Evolutionary conservation across 2,797 vertebrate genomes (phyloP), one percentile per base, ranked within the genome.

Genomic region (Cottoperca gobio): DNA sequence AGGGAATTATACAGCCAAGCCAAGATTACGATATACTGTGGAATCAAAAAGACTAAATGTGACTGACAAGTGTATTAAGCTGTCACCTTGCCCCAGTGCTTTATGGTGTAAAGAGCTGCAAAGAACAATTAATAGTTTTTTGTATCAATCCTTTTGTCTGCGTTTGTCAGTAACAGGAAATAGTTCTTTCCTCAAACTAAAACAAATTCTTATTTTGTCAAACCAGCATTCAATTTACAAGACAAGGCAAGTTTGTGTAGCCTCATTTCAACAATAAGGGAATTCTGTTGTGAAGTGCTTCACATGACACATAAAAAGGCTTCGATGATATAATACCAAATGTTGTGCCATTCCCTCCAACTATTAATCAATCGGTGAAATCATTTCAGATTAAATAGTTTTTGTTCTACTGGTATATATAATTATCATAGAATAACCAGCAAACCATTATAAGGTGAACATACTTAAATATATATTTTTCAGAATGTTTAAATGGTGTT

Each of bases 1-100:
- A 66, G 74, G n/a, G 58, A 48, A 48, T 70, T 77, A 46, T 61
- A 82, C 52, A 53, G 39, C 33, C 35, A 71, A 33, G 33, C 31
- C 75, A 66, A 62, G 4, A 58, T 42, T 72, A 37, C 3, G 49
- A 26, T n/a, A 33, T 37, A 46, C 40, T 8, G 17, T 50, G 17
- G 16, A 48, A 23, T 14, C 6, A 24, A 43, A 9, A 73, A 35
- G 13, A 6, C 17, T 17, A 35, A 48, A 53, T 40, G 19, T 23
- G 12, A 26, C 8, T 17, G n/a, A 43, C 26, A 45, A 10, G 46
- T 37, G 31, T 45, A 37, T 63, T 0, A n/a, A 42, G 9, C 31
- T n/a, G 39, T 33, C 50, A 43, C 16, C 19, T 13, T 23, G 12
- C 6, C 19, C 28, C 17, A 28, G 40, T 48, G 21, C 12, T 48